These are phyloP conservation scores for Ciconia maguari DNA, from an alignment of 2,113 vertebrate species.

Conservation along the genomic window DNA sequence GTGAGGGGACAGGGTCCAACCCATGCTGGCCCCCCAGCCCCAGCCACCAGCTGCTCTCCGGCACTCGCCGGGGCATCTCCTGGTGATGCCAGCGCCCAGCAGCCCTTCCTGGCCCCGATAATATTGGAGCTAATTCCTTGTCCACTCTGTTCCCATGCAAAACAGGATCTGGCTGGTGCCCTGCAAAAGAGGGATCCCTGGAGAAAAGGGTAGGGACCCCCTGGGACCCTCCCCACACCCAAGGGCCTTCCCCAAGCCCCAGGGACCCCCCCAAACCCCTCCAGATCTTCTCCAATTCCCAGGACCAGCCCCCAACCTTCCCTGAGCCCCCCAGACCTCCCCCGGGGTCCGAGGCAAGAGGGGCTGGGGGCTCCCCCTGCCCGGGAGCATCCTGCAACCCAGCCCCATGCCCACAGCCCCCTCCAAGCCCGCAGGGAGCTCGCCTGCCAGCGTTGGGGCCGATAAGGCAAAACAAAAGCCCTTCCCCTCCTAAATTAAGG, in stretches of 20 bases:
- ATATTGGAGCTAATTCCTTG: background rate
- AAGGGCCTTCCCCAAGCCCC: background rate
- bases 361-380: background rate
- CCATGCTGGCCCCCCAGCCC: background rate
- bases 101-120: background rate
- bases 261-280: background rate
- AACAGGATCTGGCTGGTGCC: background rate
- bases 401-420: background rate
- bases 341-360: fast-evolving
- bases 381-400: background rate
- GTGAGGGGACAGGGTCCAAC: background rate
- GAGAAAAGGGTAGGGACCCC: background rate
- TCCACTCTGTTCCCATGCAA: background rate
- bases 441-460: fast-evolving
- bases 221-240: background rate
- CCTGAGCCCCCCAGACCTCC: background rate
- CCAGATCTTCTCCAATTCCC: background rate
- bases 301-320: background rate
- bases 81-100: background rate
- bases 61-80: fast-evolving
- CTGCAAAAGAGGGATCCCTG: background rate
- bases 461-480: background rate
- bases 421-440: fast-evolving
- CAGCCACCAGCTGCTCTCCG: background rate
- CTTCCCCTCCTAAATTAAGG: background rate